Conservation (phyloP, 1,140 invertebrate species). For the Leptoteleia sp. region DNA sequence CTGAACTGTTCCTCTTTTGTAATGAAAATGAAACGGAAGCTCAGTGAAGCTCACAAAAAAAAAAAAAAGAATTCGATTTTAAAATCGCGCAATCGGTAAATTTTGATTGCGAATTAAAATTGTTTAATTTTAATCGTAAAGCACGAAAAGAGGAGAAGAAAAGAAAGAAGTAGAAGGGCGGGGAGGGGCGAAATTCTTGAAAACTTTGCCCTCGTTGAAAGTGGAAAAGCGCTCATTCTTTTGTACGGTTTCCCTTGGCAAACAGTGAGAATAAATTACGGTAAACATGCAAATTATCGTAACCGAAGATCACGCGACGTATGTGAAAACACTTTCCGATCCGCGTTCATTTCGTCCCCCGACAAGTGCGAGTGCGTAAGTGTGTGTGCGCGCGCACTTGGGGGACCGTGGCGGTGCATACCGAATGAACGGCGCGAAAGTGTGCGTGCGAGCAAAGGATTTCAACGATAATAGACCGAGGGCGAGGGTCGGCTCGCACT, state of each 20-base stretch:
- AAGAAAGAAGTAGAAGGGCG: background rate
- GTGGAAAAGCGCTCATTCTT: slow-evolving; percentile 11
- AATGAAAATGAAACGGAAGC: too few species aligned
- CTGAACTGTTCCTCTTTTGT: background rate
- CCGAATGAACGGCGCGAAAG: slow-evolving; percentile 41
- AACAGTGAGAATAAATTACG: slow-evolving; percentile 57
- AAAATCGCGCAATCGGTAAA: too few species aligned
- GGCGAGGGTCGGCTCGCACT: slow-evolving; percentile 56
- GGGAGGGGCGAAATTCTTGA: background rate
- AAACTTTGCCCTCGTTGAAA: background rate
- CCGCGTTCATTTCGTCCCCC: slow-evolving; percentile 40
- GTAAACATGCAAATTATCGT: slow-evolving; percentile 60
- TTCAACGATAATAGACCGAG: slow-evolving; percentile 54
- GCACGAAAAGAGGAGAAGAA: background rate
- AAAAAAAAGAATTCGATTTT: background rate
- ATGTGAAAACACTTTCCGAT: slow-evolving; percentile 56
- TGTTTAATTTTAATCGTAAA: too few species aligned
- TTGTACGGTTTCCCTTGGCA: slow-evolving; percentile 35
- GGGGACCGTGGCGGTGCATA: slow-evolving; percentile 44
- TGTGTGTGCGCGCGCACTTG: slow-evolving; percentile 4
- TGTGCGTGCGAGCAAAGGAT: slow-evolving; percentile 57
- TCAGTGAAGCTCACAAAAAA: too few species aligned
- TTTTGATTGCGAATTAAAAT: too few species aligned
- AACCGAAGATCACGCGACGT: slow-evolving; percentile 51
- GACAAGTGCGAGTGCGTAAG: slow-evolving; percentile 26